Evolutionary conservation across 2,113 vertebrate genomes (phyloP).

Genomic region (Pelecanus crispus): DNA sequence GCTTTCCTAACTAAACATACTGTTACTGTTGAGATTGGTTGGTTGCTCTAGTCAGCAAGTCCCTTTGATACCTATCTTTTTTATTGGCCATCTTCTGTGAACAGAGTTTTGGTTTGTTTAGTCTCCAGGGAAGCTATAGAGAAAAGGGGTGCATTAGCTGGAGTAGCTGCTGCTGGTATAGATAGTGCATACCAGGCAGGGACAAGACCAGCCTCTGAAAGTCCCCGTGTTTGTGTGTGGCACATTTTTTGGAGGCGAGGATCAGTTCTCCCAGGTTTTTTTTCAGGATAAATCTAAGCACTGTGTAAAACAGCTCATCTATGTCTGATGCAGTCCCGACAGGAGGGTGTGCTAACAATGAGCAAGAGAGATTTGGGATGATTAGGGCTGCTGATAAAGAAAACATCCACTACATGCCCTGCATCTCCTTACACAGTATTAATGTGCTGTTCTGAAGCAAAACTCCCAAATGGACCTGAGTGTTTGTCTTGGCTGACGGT

Average conservation of each 20-base stretch:
- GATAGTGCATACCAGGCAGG: not conserved
- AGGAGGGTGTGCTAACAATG: not conserved
- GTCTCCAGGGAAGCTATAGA: not conserved
- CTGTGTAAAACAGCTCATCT: not conserved
- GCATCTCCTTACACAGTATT: conserved; percentile 27
- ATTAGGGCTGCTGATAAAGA: not conserved
- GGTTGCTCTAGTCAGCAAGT: not conserved
- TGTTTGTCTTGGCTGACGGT: conserved; percentile 13
- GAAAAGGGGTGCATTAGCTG: not conserved
- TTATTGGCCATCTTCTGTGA: not conserved
- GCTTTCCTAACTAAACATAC: not conserved
- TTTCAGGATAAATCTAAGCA: not conserved
- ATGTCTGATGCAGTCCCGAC: not conserved
- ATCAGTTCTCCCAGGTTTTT: not conserved
- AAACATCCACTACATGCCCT: not conserved
- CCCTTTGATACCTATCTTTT: not conserved
- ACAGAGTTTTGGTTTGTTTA: not conserved
- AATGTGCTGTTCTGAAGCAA: not conserved
- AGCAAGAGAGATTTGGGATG: not conserved
- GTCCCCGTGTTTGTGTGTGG: not conserved
- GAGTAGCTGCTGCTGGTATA: not conserved
- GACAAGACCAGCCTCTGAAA: not conserved
- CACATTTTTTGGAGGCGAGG: not conserved
- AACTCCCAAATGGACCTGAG: not conserved
- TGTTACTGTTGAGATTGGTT: not conserved